These are phyloP conservation scores for Ennomos fuscantarius DNA, from an alignment of 2,888 invertebrate species.

Conservation along the genomic window DNA sequence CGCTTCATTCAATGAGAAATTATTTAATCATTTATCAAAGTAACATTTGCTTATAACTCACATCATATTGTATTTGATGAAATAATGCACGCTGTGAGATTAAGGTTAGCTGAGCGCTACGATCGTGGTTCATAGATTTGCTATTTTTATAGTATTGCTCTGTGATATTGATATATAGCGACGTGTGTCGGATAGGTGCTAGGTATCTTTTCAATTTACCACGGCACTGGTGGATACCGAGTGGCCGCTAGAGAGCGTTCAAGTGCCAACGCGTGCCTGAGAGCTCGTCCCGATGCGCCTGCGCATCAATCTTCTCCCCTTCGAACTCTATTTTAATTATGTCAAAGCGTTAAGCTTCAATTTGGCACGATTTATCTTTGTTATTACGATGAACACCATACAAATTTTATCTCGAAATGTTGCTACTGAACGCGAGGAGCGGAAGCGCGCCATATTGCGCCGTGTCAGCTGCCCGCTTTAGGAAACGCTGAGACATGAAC, in stretches of 20 bases:
- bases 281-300: conserved; percentile 71
- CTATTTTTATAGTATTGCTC: conserved; percentile 84
- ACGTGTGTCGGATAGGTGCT: conserved; percentile 61
- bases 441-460: conserved; percentile 63
- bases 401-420: conserved; percentile 19
- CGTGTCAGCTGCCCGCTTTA: conserved; percentile 57
- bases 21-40: neutral
- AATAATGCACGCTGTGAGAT: conserved; percentile 61
- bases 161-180: conserved; percentile 82
- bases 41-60: conserved; percentile 58
- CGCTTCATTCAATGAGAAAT: neutral
- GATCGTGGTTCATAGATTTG: conserved; percentile 83
- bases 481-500: conserved; percentile 56
- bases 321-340: conserved; percentile 76
- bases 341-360: conserved; percentile 67
- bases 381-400: conserved; percentile 38
- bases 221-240: conserved; percentile 76
- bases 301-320: conserved; percentile 57
- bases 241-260: conserved; percentile 75
- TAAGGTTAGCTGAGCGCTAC: conserved; percentile 68
- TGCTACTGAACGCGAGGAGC: conserved; percentile 38
- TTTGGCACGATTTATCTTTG: conserved; percentile 61
- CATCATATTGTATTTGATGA: conserved; percentile 76
- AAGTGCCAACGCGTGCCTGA: conserved; percentile 82
- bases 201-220: conserved; percentile 83